Evolutionary conservation across 1,140 invertebrate species (phyloP).

Genomic region (Berghia stephanieae): DNA sequence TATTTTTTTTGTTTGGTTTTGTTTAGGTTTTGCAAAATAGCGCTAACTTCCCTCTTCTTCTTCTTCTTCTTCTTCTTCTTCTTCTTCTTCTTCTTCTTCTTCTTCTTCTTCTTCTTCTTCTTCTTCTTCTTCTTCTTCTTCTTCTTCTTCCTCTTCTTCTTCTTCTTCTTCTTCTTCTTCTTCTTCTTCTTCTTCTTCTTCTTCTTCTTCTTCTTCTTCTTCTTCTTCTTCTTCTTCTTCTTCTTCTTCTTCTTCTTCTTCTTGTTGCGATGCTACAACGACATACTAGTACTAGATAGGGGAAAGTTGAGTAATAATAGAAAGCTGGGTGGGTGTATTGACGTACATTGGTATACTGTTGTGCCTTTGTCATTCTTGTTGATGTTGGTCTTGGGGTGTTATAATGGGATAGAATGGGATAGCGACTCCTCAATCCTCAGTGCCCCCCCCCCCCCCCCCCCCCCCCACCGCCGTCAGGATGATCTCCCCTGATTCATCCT

Average conservation of each 20-base stretch:
- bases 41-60: neutral
- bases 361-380: too few relatives aligned
- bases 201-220: neutral
- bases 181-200: neutral
- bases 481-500: neutral
- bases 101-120: neutral
- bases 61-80: too few relatives aligned
- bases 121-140: neutral
- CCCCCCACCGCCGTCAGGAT: neutral
- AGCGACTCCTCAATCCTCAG: neutral
- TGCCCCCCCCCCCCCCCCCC: neutral
- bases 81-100: too few relatives aligned
- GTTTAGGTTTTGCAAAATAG: too few relatives aligned
- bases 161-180: neutral
- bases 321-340: too few relatives aligned
- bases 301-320: too few relatives aligned
- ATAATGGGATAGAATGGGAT: too few relatives aligned
- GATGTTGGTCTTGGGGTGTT: too few relatives aligned
- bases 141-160: neutral
- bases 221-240: neutral
- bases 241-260: neutral
- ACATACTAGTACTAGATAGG: slow-evolving; percentile 8
- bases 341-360: too few relatives aligned
- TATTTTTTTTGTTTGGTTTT: too few relatives aligned
- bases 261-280: neutral